Evolutionary conservation across 2,797 vertebrate species (phyloP), one percentile per base, ranked within the genome.

Genomic region (Sciurus vulgaris): DNA sequence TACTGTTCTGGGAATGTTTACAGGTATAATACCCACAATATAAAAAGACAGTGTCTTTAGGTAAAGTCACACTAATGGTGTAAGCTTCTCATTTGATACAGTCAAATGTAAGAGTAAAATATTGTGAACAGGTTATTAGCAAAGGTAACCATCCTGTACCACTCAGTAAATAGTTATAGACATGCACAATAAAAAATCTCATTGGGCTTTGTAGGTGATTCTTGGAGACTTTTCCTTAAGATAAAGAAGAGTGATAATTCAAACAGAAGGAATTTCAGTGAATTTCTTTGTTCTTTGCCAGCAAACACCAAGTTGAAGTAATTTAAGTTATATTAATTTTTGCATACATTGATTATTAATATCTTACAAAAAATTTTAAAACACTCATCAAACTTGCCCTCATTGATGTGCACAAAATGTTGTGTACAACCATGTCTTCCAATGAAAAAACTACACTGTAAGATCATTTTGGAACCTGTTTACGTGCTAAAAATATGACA

Each of bases 401-500:
- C n/a, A 28, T 2, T 85, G 56, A 89, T 44, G 28, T 73, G 49
- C 77, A 63, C 2, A 96, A 82, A 89, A 74, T 44, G 3, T 12
- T 67, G 17, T 69, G 28, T 72, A 44, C n/a, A 82, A 61, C 61
- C 47, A 49, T 88, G 91, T 88, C 47, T 77, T 61, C 72, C 26
- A 81, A 24, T 73, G 65, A 65, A 88, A 83, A 76, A 79, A 3
- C 11, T 15, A 93, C 18, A 56, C 30, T 65, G 30, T 14, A 84
- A 73, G 38, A 54, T 85, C 70, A 83, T 18, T 85, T 78, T 84
- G 63, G 30, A 84, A 54, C 24, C 38, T 44, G 9, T 18, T 72
- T 89, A n/a, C 78, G 30, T 92, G 63, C 44, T 89, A 85, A 95
- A 93, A 93, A 84, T 77, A 13, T 54, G 54, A 78, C n/a, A 89